phyloP scores from a whole-genome alignment of 1,140 invertebrate genomes.

The Adoxophyes honmai region DNA sequence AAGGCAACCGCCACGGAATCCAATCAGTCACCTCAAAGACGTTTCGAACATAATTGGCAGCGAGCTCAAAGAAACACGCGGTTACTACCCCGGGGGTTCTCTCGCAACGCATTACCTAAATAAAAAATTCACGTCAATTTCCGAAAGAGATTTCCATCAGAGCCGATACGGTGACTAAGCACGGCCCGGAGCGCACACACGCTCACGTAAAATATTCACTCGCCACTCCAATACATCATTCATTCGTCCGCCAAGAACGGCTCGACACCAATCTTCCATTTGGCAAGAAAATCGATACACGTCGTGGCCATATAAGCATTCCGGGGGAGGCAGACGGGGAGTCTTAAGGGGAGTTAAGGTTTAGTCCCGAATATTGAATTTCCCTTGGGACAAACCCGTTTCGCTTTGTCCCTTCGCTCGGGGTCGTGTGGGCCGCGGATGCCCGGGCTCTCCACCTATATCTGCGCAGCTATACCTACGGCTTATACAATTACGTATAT shows the following conservation, averaged over 20 bases:
- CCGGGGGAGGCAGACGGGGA: slow-evolving; percentile 69
- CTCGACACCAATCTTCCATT: slow-evolving; percentile 77
- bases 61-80: slow-evolving; percentile 32
- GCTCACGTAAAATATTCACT: slow-evolving; percentile 63
- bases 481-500: slow-evolving; percentile 25
- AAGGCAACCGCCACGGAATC: slow-evolving; percentile 35
- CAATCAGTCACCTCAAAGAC: slow-evolving; percentile 58
- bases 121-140: slow-evolving; percentile 61
- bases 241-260: slow-evolving; percentile 69
- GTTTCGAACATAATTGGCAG: slow-evolving; percentile 49
- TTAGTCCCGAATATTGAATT: slow-evolving; percentile 78
- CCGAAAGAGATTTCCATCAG: slow-evolving; percentile 54
- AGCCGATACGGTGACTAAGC: slow-evolving; percentile 53
- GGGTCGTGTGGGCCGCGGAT: slow-evolving; percentile 67
- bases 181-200: slow-evolving; percentile 54
- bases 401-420: slow-evolving; percentile 73
- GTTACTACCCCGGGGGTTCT: slow-evolving; percentile 20
- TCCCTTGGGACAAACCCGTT: slow-evolving; percentile 77
- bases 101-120: slow-evolving; percentile 56
- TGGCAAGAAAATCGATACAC: slow-evolving; percentile 76
- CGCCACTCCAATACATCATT: slow-evolving; percentile 72
- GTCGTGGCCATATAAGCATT: slow-evolving; percentile 76
- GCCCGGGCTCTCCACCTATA: slow-evolving; percentile 57
- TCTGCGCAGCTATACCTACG: slow-evolving; percentile 33
- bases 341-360: slow-evolving; percentile 74